Percentiles rank a stretch among this genome's conserved stretches.
Conservation (phyloP, 1,140 invertebrate species). For the Bombyx mori region ASM3026992v2 NC_085126.1:8887501-8888000, state of each 20-base stretch:
- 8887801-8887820: no score
- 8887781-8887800: not conserved
- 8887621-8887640: conserved; percentile 85
- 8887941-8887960: no score
- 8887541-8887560: conserved; percentile 91
- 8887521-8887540: conserved; percentile 78
- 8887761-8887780: not conserved
- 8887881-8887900: no score
- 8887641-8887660: conserved; percentile 88
- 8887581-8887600: conserved; percentile 90
- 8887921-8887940: no score
- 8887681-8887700: conserved; percentile 82
- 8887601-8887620: conserved; percentile 88
- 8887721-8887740: conserved; percentile 80
- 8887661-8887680: conserved; percentile 84
- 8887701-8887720: conserved; percentile 90
- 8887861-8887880: no score
- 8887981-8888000: no score
- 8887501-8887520: no score
- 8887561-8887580: conserved; percentile 92
- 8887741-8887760: conserved; percentile 20
- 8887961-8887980: no score
- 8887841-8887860: no score
- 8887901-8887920: no score
- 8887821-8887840: no score